Evolutionary conservation across 2,888 invertebrate species (phyloP).

Genomic region (Caenorhabditis sp.): DNA sequence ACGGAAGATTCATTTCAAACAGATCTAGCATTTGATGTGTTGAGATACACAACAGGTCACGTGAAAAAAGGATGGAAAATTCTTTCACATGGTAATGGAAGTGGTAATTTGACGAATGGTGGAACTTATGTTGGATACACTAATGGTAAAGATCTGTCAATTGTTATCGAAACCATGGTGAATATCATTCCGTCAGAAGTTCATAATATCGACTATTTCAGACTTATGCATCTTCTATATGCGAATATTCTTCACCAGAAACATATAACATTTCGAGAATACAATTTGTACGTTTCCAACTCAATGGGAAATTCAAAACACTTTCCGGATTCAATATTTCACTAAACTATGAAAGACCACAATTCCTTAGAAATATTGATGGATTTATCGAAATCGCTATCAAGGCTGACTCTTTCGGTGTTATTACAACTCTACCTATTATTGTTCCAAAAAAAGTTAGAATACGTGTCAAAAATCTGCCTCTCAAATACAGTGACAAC

Average conservation of each 20-base stretch:
- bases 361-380: not conserved
- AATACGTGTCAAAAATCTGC: slow-evolving; percentile 2
- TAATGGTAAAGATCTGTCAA: slow-evolving; percentile 70
- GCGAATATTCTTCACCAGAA: slow-evolving; percentile 21
- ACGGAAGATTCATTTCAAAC: slow-evolving; percentile 13
- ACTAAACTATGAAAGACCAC: slow-evolving; percentile 9
- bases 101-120: slow-evolving; percentile 68
- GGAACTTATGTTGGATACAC: slow-evolving; percentile 71
- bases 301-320: not conserved
- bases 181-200: not conserved
- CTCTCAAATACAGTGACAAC: slow-evolving; percentile 13
- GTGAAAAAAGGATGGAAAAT: slow-evolving; percentile 29
- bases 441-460: slow-evolving; percentile 4
- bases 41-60: slow-evolving; percentile 15
- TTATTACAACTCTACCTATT: slow-evolving; percentile 13
- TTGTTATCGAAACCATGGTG: slow-evolving; percentile 73
- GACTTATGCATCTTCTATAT: slow-evolving; percentile 17
- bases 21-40: slow-evolving; percentile 23
- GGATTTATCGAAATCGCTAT: not conserved
- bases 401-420: slow-evolving; percentile 11
- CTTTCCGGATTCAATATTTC: slow-evolving; percentile 9
- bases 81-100: slow-evolving; percentile 69
- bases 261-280: slow-evolving; percentile 6
- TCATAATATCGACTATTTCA: slow-evolving; percentile 8
- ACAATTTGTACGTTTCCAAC: slow-evolving; percentile 9